phyloP scores from a whole-genome alignment of 2,797 vertebrate species.

The Alosa sapidissima region DNA sequence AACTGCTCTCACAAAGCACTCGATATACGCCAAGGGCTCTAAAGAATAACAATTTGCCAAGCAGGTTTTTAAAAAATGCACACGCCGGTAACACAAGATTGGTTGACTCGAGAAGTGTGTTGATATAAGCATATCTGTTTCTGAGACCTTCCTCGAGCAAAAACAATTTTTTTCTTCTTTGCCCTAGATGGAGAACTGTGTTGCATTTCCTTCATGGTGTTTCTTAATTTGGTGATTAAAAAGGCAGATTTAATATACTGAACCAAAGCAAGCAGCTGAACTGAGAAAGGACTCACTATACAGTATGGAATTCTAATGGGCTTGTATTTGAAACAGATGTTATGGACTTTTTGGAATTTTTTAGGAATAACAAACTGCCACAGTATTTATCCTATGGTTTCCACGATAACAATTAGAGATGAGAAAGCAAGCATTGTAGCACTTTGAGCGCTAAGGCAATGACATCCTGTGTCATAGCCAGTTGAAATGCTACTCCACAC shows the following conservation, averaged over 20 bases:
- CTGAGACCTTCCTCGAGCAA: slow-evolving; percentile 35
- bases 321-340: slow-evolving; percentile 59
- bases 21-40: slow-evolving; percentile 64
- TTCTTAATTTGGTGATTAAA: slow-evolving; percentile 58
- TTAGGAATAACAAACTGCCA: not conserved
- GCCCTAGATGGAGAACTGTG: slow-evolving; percentile 45
- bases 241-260: slow-evolving; percentile 45
- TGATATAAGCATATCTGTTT: slow-evolving; percentile 56
- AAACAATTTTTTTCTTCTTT: slow-evolving; percentile 46
- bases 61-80: slow-evolving; percentile 58
- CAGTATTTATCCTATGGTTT: not conserved
- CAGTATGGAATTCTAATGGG: slow-evolving; percentile 57
- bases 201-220: slow-evolving; percentile 45
- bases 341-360: slow-evolving; percentile 44
- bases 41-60: slow-evolving; percentile 62
- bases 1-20: slow-evolving; percentile 66
- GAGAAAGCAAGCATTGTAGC: not conserved
- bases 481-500: slow-evolving; percentile 53
- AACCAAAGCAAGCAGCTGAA: slow-evolving; percentile 56
- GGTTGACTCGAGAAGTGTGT: slow-evolving; percentile 55
- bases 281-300: slow-evolving; percentile 53
- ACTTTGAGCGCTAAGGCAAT: slow-evolving; percentile 35
- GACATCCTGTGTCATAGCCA: slow-evolving; percentile 7
- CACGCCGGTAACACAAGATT: slow-evolving; percentile 47
- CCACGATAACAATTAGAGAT: not conserved